phyloP scores from a whole-genome alignment of 2,113 vertebrate genomes.

The Cygnus buccinator region DNA sequence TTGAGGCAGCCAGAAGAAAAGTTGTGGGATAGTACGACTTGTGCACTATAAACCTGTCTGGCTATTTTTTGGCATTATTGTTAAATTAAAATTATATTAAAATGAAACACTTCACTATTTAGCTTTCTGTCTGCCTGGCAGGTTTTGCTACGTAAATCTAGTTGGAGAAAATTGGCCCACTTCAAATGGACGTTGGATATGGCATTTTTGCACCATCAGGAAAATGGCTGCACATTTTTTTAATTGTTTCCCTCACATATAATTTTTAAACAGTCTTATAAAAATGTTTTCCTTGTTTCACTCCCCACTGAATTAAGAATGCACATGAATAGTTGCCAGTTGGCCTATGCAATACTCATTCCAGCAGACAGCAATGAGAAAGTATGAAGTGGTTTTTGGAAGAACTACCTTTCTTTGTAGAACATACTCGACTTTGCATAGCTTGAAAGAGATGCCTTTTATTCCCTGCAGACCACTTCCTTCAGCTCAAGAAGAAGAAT shows the following conservation, averaged over 20 bases:
- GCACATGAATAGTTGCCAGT: slow-evolving; percentile 60
- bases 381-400: slow-evolving; percentile 65
- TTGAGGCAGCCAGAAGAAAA: background rate
- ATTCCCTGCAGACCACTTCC: slow-evolving; percentile 61
- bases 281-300: slow-evolving; percentile 78
- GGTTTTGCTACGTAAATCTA: slow-evolving; percentile 63
- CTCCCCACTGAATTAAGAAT: slow-evolving; percentile 74
- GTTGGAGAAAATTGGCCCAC: slow-evolving; percentile 57
- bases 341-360: slow-evolving; percentile 66
- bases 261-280: slow-evolving; percentile 73
- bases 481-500: slow-evolving; percentile 38
- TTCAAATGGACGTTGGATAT: slow-evolving; percentile 60
- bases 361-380: slow-evolving; percentile 63
- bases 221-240: slow-evolving; percentile 72
- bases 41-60: slow-evolving; percentile 61
- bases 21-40: background rate
- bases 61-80: slow-evolving; percentile 67
- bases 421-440: background rate
- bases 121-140: slow-evolving; percentile 71
- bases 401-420: slow-evolving; percentile 37
- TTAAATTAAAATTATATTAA: slow-evolving; percentile 72
- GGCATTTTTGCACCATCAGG: slow-evolving; percentile 66
- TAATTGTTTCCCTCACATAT: slow-evolving; percentile 75
- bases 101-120: slow-evolving; percentile 69
- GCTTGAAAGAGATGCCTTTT: slow-evolving; percentile 60